Evolutionary conservation across 2,888 invertebrate species (phyloP), one percentile per base, ranked within the genome.

Genomic region (Cybosia mesomella): DNA sequence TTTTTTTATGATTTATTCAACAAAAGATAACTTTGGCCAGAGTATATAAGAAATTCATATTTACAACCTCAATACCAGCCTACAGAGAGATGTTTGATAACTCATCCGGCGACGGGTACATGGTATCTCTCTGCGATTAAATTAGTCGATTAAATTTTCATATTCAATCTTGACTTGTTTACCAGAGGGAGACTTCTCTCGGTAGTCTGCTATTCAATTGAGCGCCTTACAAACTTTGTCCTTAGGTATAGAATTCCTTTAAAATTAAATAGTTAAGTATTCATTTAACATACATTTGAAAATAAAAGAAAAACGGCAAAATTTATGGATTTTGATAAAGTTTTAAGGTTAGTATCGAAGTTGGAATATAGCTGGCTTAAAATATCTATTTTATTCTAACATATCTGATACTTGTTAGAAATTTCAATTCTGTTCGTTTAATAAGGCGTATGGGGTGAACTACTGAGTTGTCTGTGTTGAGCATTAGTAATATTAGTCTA

Each of bases 61-160:
- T 83, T 82, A 81, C 73, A 68, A 69, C 67, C 66, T 69, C 71
- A 75, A 63, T 71, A 61, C 72, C 73, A 70, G 72, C 74, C 78
- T 72, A 76, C 74, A 74, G 78, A 74, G 77, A 83, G 78, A 81
- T 76, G 79, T 84, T 82, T 88, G 85, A 89, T 91, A 90, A 87
- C 84, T 87, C 85, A 87, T 75, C 83, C 79, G 86, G 78, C 84
- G 85, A 83, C 83, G 83, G 74, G 64, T 67, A 77, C 78, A 84
- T 80, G 85, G 88, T 90, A 91, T 89, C 87, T 89, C 87, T 92
- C 95, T 95, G 95, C 95, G 95, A 96, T 96, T 95, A 96, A 96
- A 96, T 96, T 96, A 96, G 95, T 95, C 95, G 95, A 96, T 97
- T 96, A 96, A 96, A 96, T 96, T 97, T 97, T 97, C 96, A 97